Evolutionary conservation across 2,888 invertebrate species (phyloP).

Genomic region (Slavum lentiscoides): DNA sequence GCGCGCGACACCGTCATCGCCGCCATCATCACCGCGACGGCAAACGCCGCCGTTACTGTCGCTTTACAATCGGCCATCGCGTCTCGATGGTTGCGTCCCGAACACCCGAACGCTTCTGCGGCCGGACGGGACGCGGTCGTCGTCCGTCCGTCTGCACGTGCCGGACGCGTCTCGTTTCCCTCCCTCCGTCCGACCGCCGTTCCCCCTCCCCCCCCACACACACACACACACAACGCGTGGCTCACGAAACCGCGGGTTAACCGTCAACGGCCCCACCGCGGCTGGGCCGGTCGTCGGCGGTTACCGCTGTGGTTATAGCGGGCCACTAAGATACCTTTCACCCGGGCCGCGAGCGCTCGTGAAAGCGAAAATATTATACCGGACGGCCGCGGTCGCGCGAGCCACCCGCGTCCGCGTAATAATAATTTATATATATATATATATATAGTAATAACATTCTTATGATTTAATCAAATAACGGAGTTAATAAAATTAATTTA

Average conservation of each 20-base stretch:
- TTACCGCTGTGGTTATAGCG: neutral
- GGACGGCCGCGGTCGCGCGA: constrained; percentile 10
- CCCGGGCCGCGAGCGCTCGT: constrained; percentile 18
- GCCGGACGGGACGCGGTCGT: neutral
- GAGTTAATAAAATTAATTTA: too few relatives aligned
- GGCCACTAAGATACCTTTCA: constrained; percentile 30
- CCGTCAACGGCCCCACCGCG: too few relatives aligned
- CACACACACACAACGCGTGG: too few relatives aligned
- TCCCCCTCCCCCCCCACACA: too few relatives aligned
- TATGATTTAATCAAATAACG: too few relatives aligned
- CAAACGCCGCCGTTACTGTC: neutral
- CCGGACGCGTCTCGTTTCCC: neutral
- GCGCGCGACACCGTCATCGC: constrained; percentile 3
- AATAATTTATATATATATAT: too few relatives aligned
- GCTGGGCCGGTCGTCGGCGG: neutral
- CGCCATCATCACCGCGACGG: neutral
- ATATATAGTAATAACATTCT: too few relatives aligned
- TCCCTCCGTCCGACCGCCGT: neutral
- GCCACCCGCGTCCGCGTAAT: neutral
- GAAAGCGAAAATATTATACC: constrained; percentile 50
- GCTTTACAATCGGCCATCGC: constrained; percentile 18
- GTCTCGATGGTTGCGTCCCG: constrained; percentile 41
- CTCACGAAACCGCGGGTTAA: too few relatives aligned
- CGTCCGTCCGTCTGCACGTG: neutral
- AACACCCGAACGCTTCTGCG: constrained; percentile 45